A percentile compares a stretch with the other conserved stretches of the same genome.
phyloP scores from a whole-genome alignment of 1,140 invertebrate species.

The Lasioglossum baleicum region DNA sequence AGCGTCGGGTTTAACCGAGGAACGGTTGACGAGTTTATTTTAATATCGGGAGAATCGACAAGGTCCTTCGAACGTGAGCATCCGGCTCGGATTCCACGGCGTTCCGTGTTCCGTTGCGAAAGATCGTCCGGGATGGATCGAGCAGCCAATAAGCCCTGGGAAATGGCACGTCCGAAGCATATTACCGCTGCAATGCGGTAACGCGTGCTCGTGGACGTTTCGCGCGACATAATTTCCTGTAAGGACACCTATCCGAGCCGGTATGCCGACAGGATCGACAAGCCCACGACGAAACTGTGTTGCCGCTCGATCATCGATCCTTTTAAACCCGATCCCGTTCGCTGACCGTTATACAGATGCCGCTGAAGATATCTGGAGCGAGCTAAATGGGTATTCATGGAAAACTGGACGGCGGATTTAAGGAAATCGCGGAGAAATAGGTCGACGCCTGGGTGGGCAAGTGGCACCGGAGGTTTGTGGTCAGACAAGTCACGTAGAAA shows the following conservation, averaged over 20 bases:
- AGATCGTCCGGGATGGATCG: neutral
- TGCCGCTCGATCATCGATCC: conserved; percentile 7
- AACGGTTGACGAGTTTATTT: neutral
- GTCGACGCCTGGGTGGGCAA: neutral
- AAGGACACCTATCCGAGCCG: neutral
- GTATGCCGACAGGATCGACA: neutral
- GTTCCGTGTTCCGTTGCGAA: neutral
- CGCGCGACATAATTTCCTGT: conserved; percentile 40
- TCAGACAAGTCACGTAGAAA: too few relatives aligned
- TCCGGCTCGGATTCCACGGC: neutral
- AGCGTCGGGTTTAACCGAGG: neutral
- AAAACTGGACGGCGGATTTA: neutral
- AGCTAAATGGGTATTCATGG: neutral
- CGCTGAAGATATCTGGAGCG: neutral
- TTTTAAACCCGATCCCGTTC: conserved; percentile 1
- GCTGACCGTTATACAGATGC: too few relatives aligned
- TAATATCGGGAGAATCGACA: neutral
- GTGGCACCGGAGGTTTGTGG: neutral
- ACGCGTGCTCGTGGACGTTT: conserved; percentile 18
- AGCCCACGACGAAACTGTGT: conserved; percentile 9
- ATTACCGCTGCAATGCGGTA: conserved; percentile 23
- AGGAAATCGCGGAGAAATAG: neutral
- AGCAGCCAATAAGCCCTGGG: conserved; percentile 10
- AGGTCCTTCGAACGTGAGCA: neutral
- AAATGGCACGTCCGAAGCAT: conserved; percentile 30